phyloP scores from a whole-genome alignment of 2,797 vertebrate genomes.

The Paguma larvata region DNA sequence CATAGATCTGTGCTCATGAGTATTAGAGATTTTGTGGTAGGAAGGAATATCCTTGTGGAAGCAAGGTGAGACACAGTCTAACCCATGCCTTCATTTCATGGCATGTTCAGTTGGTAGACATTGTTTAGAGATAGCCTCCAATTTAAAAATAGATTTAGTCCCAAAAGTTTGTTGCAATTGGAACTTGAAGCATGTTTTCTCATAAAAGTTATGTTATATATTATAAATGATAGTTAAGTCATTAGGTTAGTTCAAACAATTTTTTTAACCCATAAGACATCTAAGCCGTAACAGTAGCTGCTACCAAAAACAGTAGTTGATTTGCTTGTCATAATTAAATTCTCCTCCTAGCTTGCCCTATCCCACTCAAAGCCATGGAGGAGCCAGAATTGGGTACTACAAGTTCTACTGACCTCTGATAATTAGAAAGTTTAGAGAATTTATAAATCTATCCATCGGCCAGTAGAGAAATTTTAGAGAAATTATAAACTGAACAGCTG shows the following conservation, averaged over 20 bases:
- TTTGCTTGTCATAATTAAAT: conserved; percentile 5
- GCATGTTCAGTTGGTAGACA: neutral
- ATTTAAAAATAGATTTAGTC: conserved; percentile 13
- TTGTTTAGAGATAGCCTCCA: neutral
- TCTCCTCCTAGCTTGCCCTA: neutral
- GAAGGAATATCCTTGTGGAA: neutral
- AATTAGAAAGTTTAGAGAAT: neutral
- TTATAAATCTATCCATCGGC: neutral
- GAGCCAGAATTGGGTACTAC: neutral
- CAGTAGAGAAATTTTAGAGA: neutral
- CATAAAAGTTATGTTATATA: neutral
- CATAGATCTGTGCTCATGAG: neutral
- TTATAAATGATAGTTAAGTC: neutral
- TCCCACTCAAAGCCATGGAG: neutral
- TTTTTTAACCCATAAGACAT: neutral
- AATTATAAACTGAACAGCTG: neutral
- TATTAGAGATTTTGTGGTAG: conserved; percentile 14
- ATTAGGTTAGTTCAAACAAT: neutral
- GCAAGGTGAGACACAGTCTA: neutral
- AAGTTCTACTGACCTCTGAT: neutral
- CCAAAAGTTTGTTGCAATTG: neutral
- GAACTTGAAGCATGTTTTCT: conserved; percentile 56
- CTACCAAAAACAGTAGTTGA: neutral
- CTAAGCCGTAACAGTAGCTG: neutral
- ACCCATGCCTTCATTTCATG: neutral